Conservation (phyloP, 2,888 invertebrate species). For the Stenodema calcarata region DNA sequence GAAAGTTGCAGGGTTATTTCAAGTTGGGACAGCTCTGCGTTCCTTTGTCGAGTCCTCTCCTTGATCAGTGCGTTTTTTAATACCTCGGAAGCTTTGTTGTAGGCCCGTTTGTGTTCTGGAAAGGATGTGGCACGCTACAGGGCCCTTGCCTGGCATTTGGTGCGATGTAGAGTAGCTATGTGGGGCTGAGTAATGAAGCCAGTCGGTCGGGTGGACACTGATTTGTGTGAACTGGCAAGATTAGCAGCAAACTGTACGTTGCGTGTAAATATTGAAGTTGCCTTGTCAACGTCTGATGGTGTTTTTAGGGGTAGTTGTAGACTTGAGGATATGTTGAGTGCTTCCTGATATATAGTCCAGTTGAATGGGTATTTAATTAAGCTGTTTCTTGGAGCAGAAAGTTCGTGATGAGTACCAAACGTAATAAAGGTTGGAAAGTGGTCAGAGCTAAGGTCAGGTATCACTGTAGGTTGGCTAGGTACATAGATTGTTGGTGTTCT, state of each 20-base stretch:
- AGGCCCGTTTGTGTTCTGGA: neutral
- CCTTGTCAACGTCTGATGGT: neutral
- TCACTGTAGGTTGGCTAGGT: neutral
- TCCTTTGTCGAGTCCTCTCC: too few species aligned
- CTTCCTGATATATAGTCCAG: neutral
- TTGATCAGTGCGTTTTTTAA: neutral
- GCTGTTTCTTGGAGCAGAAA: neutral
- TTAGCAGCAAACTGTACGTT: neutral
- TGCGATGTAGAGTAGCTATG: neutral
- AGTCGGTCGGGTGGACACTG: neutral
- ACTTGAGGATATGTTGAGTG: neutral
- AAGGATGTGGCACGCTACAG: neutral
- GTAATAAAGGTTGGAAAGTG: neutral
- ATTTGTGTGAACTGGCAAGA: neutral
- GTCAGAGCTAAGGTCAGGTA: constrained; percentile 2
- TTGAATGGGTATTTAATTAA: constrained; percentile 14
- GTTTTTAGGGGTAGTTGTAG: constrained; percentile 5
- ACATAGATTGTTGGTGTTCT: neutral
- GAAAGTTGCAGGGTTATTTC: neutral
- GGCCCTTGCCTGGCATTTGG: neutral
- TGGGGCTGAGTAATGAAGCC: neutral
- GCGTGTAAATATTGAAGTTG: neutral
- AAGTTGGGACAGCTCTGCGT: too few species aligned
- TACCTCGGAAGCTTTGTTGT: neutral
- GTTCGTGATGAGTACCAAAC: neutral